Percentiles rank a stretch among this genome's conserved stretches.
These are phyloP conservation scores for Rotaria sp. DNA, from an alignment of 2,888 invertebrate species.

Conservation along the genomic window DNA sequence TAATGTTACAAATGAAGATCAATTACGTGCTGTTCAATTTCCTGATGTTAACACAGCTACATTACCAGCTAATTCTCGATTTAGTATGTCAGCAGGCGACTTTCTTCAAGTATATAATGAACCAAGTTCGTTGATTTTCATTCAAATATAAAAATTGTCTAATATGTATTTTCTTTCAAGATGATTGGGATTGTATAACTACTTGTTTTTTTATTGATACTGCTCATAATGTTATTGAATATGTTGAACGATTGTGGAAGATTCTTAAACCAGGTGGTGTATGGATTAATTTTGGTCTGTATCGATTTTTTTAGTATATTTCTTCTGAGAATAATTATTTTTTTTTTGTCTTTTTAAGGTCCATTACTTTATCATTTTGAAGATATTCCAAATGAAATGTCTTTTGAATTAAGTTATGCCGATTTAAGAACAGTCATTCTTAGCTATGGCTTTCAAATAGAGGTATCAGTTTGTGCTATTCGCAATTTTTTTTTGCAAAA, in stretches of 20 bases:
- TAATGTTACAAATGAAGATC: slow-evolving; percentile 72
- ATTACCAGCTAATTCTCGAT: slow-evolving; percentile 60
- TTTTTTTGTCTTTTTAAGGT: slow-evolving; percentile 54
- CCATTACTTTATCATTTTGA: slow-evolving; percentile 80
- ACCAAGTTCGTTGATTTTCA: slow-evolving; percentile 45
- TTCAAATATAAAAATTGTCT: not conserved
- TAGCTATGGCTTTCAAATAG: slow-evolving; percentile 66
- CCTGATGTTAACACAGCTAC: slow-evolving; percentile 78
- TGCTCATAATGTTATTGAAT: slow-evolving; percentile 86
- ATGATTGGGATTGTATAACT: slow-evolving; percentile 81
- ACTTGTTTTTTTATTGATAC: slow-evolving; percentile 98
- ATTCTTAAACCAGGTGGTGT: slow-evolving; percentile 72
- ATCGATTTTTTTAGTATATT: not conserved
- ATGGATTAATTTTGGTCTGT: slow-evolving; percentile 55
- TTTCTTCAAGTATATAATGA: slow-evolving; percentile 72
- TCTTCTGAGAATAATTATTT: too few species aligned
- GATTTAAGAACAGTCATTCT: slow-evolving; percentile 70
- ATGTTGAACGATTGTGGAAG: slow-evolving; percentile 80
- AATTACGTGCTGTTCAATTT: slow-evolving; percentile 69
- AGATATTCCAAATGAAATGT: slow-evolving; percentile 75
- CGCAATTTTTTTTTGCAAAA: slow-evolving; percentile 32
- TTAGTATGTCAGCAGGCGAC: slow-evolving; percentile 94
- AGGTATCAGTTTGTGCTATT: slow-evolving; percentile 39
- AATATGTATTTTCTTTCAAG: slow-evolving; percentile 56
- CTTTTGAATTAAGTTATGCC: slow-evolving; percentile 86